Conservation (phyloP, 2,888 invertebrate genomes). For the Aphidius colemani region DNA sequence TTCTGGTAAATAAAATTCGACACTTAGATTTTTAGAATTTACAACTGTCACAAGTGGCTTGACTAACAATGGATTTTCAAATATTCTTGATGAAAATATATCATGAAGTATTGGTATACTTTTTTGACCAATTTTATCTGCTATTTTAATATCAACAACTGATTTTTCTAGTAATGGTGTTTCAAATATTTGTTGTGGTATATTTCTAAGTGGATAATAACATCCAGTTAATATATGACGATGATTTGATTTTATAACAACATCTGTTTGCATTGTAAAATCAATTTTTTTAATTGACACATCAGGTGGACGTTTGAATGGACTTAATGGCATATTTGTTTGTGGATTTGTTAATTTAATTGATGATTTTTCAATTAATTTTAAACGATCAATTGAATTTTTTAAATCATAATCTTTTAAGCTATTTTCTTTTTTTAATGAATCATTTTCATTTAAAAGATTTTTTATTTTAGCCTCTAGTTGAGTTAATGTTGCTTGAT, state of each 20-base stretch:
- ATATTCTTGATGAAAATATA: slow-evolving; percentile 51
- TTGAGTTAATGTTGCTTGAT: slow-evolving; percentile 47
- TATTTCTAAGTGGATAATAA: slow-evolving; percentile 42
- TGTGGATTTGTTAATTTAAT: slow-evolving; percentile 50
- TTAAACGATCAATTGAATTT: slow-evolving; percentile 20
- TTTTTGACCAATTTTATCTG: slow-evolving; percentile 52
- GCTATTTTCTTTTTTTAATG: slow-evolving; percentile 49
- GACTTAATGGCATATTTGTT: slow-evolving; percentile 32
- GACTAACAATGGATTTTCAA: slow-evolving; percentile 55
- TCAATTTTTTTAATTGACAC: slow-evolving; percentile 37
- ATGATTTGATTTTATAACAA: slow-evolving; percentile 7
- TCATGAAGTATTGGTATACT: slow-evolving; percentile 56
- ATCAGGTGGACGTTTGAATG: slow-evolving; percentile 6
- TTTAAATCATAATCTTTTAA: slow-evolving; percentile 47
- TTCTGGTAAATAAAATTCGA: slow-evolving; percentile 50
- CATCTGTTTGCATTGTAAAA: slow-evolving; percentile 37
- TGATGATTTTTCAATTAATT: slow-evolving; percentile 2
- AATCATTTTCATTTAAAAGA: slow-evolving; percentile 48
- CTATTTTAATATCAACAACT: slow-evolving; percentile 49
- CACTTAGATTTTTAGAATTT: slow-evolving; percentile 45
- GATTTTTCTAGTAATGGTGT: slow-evolving; percentile 48
- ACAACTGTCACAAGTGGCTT: slow-evolving; percentile 51
- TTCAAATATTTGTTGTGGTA: slow-evolving; percentile 49
- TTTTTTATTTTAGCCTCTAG: slow-evolving; percentile 42
- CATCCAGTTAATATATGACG: slow-evolving; percentile 28